Evolutionary conservation across 2,113 vertebrate species (phyloP), one percentile per base, ranked within the genome.

Genomic region (Hymenochirus boettgeri): DNA sequence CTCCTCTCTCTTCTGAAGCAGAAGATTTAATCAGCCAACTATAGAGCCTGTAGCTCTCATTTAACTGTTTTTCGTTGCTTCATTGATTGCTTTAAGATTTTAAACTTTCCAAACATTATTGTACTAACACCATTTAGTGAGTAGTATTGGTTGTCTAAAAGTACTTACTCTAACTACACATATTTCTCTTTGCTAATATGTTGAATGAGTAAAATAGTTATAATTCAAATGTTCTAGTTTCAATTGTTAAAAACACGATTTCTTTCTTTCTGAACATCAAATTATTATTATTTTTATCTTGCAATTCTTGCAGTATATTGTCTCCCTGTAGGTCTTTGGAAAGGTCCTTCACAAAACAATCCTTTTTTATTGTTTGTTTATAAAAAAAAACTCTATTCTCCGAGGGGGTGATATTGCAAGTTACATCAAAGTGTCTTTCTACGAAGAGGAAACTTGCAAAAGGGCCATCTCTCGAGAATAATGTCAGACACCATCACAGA

Each of bases 401-500:
- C 47, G 46, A 57, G 57, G 65, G 15, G 52, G 39, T 22, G 31
- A 59, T 45, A 60, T 45, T 26, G 48, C 47, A 59, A 69, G 57
- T 35, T 60, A 54, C 57, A 59, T 69, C 65, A 59, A 60, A 69
- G 65, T 69, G 23, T 24, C 42, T 52, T 60, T 60, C 47, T 69
- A 60, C 35, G 31, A 57, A 60, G 48, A 60, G 19, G 65, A 60
- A 60, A 33, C 65, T 69, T 53, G 33, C 57, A 29, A 35, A 60
- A 25, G 65, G 45, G 21, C 47, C 55, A 29, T 69, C 57, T 60
- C 65, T 18, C 21, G 57, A 60, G 48, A 46, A 69, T 45, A 60
- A 69, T 59, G 56, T 69, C 65, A 60, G 65, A 69, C 47, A 19
- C 56, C 65, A 59, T 60, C 57, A 31, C 65, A 59, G 57, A 60